A percentile compares a stretch with the other conserved stretches of the same genome.
These are phyloP conservation scores for Julus scandinavius DNA, from an alignment of 2,888 invertebrate species.

Conservation along the genomic window DNA sequence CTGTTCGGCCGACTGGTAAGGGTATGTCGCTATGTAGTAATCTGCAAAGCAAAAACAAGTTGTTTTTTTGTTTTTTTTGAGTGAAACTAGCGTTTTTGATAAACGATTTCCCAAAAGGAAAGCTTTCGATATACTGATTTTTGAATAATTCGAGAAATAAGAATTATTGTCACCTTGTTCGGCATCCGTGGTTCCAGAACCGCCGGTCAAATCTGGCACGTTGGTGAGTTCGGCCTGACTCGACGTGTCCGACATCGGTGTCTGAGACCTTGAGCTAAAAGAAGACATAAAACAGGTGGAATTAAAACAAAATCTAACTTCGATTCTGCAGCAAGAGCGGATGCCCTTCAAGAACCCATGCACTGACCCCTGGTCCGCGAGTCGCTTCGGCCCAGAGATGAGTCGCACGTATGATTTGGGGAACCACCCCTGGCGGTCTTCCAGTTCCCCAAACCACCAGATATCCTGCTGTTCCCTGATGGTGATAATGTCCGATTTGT, in stretches of 20 bases:
- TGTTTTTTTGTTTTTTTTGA: too few relatives aligned
- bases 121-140: too few relatives aligned
- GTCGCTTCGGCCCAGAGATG: slow-evolving; percentile 61
- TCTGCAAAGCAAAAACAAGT: slow-evolving; percentile 66
- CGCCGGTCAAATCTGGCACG: background rate
- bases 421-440: slow-evolving; percentile 72
- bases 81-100: too few relatives aligned
- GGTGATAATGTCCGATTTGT: slow-evolving; percentile 72
- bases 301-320: too few relatives aligned
- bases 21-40: slow-evolving; percentile 88
- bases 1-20: slow-evolving; percentile 86
- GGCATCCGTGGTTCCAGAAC: background rate
- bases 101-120: too few relatives aligned
- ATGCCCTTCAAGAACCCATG: background rate
- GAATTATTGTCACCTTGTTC: background rate
- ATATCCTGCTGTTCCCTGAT: slow-evolving; percentile 73
- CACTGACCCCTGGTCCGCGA: background rate
- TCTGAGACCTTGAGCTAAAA: background rate
- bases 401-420: slow-evolving; percentile 72
- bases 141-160: too few relatives aligned
- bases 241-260: background rate
- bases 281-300: background rate
- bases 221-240: background rate
- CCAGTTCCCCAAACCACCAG: slow-evolving; percentile 74
- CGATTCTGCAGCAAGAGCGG: too few relatives aligned